Base-by-base conservation (phyloP, 2,888 invertebrate species). In the Orgyia antiqua region DNA sequence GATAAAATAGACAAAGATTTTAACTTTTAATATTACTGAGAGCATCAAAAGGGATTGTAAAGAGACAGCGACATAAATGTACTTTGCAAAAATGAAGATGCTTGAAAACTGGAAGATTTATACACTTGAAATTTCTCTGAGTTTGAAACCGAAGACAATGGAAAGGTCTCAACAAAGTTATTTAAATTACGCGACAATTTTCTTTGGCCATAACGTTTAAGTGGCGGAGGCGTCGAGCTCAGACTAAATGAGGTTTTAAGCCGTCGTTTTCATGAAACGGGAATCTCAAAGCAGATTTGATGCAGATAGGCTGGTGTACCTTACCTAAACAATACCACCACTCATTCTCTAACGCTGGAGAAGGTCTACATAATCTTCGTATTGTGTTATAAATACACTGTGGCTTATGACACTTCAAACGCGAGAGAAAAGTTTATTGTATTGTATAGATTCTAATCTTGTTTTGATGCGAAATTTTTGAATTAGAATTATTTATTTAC, bases 121-220 rank as follows among this genome's bases (percentile, higher is more conserved):
- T 73, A 67, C 64, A 68, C 70, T 73, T 50, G 47, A 67, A 15
- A 58, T 58, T 57, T 51, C 61, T 57, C 51, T 42, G 51, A 51
- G 52, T 51, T 51, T 63, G 54, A 61, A 65, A 61, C 67, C 54
- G 52, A 68, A 71, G 63, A 77, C 76, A 79, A 72, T 72, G 58
- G 60, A 51, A 60, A 60, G 61, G 63, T 62, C 68, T 64, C 54
- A 59, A 64, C 66, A 61, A 75, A 77, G 75, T 80, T 82, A 78
- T 80, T 80, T 73, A 82, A 83, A 79, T 80, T 73, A 77, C 64
- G 72, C 75, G 78, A 79, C 75, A 79, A 79, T 79, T 79, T 79
- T 79, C 78, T 72, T 71, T 59, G 62, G 59, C 67, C 59, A 71
- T 69, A 76, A 65, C 67, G 71, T 69, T 67, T 73, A 73, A 79